phyloP scores from a whole-genome alignment of 1,140 invertebrate genomes.

The Sinella curviseta region DNA sequence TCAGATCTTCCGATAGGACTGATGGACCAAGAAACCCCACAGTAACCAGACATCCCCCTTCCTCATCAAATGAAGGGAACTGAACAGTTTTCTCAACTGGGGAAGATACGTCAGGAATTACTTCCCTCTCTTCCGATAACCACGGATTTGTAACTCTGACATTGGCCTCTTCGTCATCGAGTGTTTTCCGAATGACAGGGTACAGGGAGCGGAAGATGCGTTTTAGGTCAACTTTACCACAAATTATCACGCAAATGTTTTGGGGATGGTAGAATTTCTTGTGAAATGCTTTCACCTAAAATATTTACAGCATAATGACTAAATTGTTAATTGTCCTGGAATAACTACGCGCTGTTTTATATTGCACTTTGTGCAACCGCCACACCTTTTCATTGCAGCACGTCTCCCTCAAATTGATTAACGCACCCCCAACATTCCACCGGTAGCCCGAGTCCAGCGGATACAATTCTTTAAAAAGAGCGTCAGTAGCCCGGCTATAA shows the following conservation, averaged over 20 bases:
- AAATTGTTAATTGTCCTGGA: not conserved
- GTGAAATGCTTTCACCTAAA: constrained; percentile 74
- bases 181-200: constrained; percentile 76
- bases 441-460: constrained; percentile 79
- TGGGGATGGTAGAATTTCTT: constrained; percentile 84
- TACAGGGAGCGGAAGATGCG: constrained; percentile 73
- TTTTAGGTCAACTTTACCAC: constrained; percentile 73
- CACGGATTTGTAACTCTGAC: constrained; percentile 62
- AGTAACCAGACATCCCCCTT: constrained; percentile 63
- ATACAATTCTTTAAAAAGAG: constrained; percentile 69
- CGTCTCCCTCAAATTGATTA: constrained; percentile 78
- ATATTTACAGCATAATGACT: not conserved
- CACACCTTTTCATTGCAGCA: constrained; percentile 78
- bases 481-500: constrained; percentile 63
- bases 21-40: constrained; percentile 81
- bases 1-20: constrained; percentile 61
- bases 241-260: constrained; percentile 81
- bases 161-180: constrained; percentile 61
- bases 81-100: constrained; percentile 58
- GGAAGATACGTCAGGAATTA: constrained; percentile 65
- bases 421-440: constrained; percentile 76
- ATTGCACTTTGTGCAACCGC: not conserved
- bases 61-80: constrained; percentile 74
- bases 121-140: constrained; percentile 53
- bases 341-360: not conserved